Percentiles rank a stretch among this genome's conserved stretches.
These are phyloP conservation scores for Andrena cerasifolii DNA, from an alignment of 1,140 invertebrate genomes.

Conservation along the genomic window DNA sequence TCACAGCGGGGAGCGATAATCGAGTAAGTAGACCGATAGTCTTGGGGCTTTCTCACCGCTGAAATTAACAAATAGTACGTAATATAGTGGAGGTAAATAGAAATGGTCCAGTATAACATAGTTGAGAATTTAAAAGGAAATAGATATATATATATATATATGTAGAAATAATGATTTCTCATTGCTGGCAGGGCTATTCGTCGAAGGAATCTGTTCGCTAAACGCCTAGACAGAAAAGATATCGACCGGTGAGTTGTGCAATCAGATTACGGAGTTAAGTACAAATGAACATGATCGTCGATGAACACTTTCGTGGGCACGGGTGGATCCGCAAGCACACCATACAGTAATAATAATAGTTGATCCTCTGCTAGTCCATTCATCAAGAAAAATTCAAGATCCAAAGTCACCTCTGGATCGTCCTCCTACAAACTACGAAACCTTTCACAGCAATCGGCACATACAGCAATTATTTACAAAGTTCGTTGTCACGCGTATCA, in stretches of 20 bases:
- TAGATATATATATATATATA: background rate
- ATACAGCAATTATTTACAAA: background rate
- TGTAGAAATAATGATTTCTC: background rate
- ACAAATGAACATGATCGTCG: constrained; percentile 4
- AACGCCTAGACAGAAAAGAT: background rate
- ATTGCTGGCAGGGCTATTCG: constrained; percentile 5
- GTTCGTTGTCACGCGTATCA: background rate
- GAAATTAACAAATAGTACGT: constrained; percentile 8
- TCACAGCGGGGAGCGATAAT: background rate
- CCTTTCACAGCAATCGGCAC: background rate
- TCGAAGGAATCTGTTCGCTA: background rate
- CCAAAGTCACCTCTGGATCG: background rate
- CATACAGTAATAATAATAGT: background rate
- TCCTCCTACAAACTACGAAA: background rate
- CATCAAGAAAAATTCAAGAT: background rate
- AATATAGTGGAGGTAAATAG: background rate
- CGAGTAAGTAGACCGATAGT: background rate
- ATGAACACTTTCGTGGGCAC: constrained; percentile 14
- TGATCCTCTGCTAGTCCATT: background rate
- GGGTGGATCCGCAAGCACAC: constrained; percentile 5
- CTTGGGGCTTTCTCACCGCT: constrained; percentile 1
- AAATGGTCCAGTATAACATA: background rate
- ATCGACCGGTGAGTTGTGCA: background rate
- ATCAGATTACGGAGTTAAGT: constrained; percentile 14
- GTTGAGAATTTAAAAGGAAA: background rate